phyloP scores from a whole-genome alignment of 2,113 vertebrate species.

The Neotoma lepida region DNA sequence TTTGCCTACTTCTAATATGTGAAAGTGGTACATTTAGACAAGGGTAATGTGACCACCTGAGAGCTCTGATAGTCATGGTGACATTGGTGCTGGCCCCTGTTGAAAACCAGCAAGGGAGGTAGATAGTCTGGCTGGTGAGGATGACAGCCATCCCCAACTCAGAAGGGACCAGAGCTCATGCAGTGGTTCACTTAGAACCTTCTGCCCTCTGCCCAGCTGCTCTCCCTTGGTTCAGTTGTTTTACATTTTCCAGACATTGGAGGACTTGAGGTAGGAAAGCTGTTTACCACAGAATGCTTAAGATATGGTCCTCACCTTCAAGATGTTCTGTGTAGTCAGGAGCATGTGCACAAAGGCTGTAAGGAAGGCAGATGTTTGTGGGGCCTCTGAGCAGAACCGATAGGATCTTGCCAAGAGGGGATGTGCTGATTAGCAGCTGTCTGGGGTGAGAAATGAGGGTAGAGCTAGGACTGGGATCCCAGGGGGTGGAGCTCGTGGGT shows the following conservation, averaged over 20 bases:
- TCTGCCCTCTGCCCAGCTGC: neutral
- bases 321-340: neutral
- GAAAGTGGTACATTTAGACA: neutral
- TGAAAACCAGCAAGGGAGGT: neutral
- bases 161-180: neutral
- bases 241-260: conserved; percentile 24
- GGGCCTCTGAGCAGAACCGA: neutral
- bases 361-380: neutral
- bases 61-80: neutral
- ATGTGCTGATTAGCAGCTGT: neutral
- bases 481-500: neutral
- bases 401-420: neutral
- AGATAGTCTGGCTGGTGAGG: neutral
- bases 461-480: neutral
- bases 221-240: neutral
- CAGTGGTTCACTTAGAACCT: neutral
- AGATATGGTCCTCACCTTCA: neutral
- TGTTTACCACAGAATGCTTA: neutral
- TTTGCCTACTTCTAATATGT: conserved; percentile 4
- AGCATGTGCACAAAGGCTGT: neutral
- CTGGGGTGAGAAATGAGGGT: neutral
- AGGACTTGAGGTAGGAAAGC: neutral
- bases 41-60: neutral
- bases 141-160: neutral
- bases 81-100: neutral